Evolutionary conservation across 2,113 vertebrate genomes (phyloP).

Genomic region (Fukomys damarensis): DNA sequence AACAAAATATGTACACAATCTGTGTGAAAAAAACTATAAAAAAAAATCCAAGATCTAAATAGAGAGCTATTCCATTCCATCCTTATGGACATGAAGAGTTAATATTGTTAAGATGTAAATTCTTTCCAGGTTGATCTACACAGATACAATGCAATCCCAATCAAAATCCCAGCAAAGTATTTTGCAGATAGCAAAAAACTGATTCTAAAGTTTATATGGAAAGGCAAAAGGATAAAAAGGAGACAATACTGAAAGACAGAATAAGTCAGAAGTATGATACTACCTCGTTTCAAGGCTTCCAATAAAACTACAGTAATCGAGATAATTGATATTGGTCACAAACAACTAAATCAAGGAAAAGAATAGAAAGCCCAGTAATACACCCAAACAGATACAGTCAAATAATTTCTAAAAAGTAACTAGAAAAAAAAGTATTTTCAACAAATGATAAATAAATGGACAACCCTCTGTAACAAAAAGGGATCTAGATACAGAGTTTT

Average conservation of each 20-base stretch:
- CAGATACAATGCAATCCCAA: neutral
- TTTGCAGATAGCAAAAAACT: neutral
- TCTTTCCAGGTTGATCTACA: neutral
- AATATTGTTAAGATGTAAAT: neutral
- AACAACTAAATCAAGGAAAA: neutral
- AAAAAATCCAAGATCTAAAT: constrained; percentile 12
- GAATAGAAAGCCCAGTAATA: neutral
- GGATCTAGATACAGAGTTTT: neutral
- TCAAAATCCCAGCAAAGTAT: neutral
- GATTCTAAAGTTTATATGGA: neutral
- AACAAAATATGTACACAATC: neutral
- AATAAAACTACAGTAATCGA: neutral
- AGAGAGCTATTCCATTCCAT: neutral
- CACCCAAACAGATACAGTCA: neutral
- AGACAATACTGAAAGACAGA: neutral
- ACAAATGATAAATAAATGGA: neutral
- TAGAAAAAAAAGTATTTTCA: neutral
- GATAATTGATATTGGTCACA: neutral
- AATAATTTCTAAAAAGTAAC: neutral
- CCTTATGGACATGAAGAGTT: neutral
- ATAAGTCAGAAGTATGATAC: neutral
- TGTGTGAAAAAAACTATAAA: neutral
- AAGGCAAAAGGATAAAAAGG: neutral
- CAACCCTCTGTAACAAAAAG: neutral
- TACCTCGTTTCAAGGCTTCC: neutral